Conservation (phyloP, 2,113 vertebrate genomes). For the Rhea pennata region DNA sequence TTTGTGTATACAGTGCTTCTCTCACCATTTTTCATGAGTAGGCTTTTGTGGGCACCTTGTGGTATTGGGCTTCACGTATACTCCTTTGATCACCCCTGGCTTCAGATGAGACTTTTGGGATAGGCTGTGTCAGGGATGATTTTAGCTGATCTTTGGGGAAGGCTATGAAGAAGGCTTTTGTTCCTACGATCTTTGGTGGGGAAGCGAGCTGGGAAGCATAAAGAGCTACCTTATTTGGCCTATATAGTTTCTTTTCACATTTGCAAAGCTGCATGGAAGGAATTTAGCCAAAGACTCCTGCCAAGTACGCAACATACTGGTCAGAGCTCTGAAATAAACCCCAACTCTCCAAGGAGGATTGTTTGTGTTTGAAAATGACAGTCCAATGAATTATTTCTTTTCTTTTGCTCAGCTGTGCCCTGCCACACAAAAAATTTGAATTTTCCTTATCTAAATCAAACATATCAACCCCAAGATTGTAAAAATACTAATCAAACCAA, state of each 20-base stretch:
- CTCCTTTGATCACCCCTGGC: background rate
- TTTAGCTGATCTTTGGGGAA: background rate
- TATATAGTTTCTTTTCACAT: background rate
- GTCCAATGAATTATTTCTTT: background rate
- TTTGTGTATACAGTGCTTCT: background rate
- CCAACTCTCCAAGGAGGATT: background rate
- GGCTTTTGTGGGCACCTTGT: background rate
- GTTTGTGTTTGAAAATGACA: background rate
- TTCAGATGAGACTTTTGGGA: background rate
- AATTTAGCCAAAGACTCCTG: background rate
- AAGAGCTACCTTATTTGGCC: background rate
- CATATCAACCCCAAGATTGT: background rate
- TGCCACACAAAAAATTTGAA: background rate
- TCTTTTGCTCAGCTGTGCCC: background rate
- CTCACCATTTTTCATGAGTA: background rate
- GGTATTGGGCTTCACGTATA: background rate
- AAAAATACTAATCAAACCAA: background rate
- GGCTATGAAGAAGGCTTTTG: background rate
- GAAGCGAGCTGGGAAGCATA: background rate
- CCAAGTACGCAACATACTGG: background rate
- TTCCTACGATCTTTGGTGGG: fast-evolving
- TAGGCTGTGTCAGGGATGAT: background rate
- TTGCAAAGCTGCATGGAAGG: background rate
- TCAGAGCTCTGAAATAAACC: background rate
- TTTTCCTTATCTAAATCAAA: background rate